Conservation (phyloP, 2,113 vertebrate genomes). For the Anguilla rostrata region DNA sequence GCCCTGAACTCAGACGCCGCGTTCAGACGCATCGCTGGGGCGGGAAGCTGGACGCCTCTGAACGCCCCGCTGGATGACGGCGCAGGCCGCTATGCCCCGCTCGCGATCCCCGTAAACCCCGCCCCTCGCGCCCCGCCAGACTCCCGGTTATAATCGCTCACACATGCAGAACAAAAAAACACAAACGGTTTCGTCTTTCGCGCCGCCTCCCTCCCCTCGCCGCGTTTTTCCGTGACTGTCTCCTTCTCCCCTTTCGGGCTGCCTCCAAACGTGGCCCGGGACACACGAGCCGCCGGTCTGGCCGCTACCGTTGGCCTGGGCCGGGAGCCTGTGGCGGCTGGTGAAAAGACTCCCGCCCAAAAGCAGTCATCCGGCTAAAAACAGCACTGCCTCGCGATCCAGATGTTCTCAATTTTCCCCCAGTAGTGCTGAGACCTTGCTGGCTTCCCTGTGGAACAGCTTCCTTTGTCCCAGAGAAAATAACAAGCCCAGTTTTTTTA, state of each 20-base stretch:
- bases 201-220: neutral
- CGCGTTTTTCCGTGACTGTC: slow-evolving; percentile 13
- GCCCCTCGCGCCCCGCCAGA: neutral
- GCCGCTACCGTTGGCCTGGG: neutral
- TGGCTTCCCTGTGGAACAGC: neutral
- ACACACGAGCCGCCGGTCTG: neutral
- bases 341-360: neutral
- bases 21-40: neutral
- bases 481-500: neutral
- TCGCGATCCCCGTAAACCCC: neutral
- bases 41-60: neutral
- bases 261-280: neutral
- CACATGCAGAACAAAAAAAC: slow-evolving; percentile 9
- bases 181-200: slow-evolving; percentile 16
- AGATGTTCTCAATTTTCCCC: neutral
- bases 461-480: neutral
- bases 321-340: neutral
- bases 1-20: neutral
- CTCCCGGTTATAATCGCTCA: slow-evolving; percentile 11
- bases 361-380: neutral
- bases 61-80: neutral
- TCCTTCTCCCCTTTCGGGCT: neutral
- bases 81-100: neutral
- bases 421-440: neutral
- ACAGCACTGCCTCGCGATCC: neutral